phyloP scores from a whole-genome alignment of 53 echinoderm and acorn worm species.

The Antedon mediterranea region DNA sequence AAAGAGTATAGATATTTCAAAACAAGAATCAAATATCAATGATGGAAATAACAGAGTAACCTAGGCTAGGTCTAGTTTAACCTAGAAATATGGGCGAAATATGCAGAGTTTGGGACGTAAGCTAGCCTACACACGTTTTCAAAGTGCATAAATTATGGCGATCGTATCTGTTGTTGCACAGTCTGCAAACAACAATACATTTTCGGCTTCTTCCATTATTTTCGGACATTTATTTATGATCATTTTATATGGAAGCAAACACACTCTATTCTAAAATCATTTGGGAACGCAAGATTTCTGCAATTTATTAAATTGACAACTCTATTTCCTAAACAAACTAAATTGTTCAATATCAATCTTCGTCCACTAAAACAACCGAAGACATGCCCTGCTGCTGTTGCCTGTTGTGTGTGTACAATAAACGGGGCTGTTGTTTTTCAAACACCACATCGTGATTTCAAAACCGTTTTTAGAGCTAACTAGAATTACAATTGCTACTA shows the following conservation, averaged over 20 bases:
- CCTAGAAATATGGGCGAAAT: no score
- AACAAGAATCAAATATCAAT: no score
- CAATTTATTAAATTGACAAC: no score
- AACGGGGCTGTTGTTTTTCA: neutral
- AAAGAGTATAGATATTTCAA: no score
- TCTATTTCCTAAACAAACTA: neutral
- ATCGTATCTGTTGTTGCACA: neutral
- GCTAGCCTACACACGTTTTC: neutral
- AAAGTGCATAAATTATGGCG: neutral
- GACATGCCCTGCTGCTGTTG: neutral
- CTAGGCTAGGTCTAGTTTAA: no score
- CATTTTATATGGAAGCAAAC: neutral
- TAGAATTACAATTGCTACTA: neutral
- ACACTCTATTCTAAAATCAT: no score
- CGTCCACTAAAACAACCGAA: neutral
- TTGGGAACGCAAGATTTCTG: no score
- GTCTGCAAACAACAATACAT: no score
- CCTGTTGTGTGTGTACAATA: no score
- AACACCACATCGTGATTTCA: neutral
- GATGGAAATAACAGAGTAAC: no score
- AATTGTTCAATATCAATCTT: neutral
- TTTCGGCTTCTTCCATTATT: neutral
- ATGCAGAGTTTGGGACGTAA: no score
- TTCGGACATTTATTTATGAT: neutral
- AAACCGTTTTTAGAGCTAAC: neutral